phyloP scores from a whole-genome alignment of 2,888 invertebrate genomes.

The Protonemura montana region DNA sequence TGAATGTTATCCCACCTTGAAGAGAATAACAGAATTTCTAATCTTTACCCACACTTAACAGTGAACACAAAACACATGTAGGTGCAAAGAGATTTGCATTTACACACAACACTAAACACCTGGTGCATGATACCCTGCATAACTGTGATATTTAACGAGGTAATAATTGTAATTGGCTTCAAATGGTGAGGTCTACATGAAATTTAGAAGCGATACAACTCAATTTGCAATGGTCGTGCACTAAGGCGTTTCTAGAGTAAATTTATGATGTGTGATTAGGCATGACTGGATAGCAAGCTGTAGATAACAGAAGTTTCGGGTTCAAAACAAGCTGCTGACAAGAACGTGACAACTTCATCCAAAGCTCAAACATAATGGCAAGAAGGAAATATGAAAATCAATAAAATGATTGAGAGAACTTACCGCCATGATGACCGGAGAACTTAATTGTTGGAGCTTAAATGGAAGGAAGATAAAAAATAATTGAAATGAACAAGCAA shows the following conservation, averaged over 20 bases:
- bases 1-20: slow-evolving; percentile 71
- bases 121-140: neutral
- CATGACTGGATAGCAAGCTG: neutral
- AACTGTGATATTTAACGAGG: neutral
- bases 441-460: slow-evolving; percentile 53
- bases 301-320: neutral
- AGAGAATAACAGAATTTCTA: slow-evolving; percentile 56
- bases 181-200: neutral
- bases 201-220: neutral
- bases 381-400: slow-evolving; percentile 31
- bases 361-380: neutral
- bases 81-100: neutral
- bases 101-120: neutral
- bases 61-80: slow-evolving; percentile 24
- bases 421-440: slow-evolving; percentile 53
- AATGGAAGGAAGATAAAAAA: slow-evolving; percentile 50
- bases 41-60: slow-evolving; percentile 41
- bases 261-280: neutral
- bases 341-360: neutral
- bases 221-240: neutral
- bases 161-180: neutral
- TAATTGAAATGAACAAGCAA: slow-evolving; percentile 35
- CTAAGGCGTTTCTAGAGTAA: neutral
- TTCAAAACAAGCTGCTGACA: neutral
- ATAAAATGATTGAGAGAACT: slow-evolving; percentile 49